Base-by-base conservation (phyloP, 2,797 vertebrate species). In the Choloepus didactylus region DNA sequence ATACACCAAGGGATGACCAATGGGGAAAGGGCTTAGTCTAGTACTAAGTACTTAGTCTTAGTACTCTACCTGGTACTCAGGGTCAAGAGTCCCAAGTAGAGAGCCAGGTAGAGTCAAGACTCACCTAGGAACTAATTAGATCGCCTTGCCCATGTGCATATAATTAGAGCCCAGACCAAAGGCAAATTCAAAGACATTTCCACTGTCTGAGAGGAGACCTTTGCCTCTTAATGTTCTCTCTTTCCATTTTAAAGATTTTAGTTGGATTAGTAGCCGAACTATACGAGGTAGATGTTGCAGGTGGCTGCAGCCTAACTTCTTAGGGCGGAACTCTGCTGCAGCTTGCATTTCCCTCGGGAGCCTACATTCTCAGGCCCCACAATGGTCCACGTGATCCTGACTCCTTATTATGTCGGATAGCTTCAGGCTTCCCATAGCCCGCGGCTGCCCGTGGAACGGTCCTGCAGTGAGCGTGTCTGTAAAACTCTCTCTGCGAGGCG, bases 121-220 rank as follows among this genome's bases (percentile, higher is more conserved):
- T 85, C 38, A 66, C 5, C 6, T 75, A 21, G 38, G 21, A 92
- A 25, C 56, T 70, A 44, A 83, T 84, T 9, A 80, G 29, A 69
- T 54, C 10, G 49, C 9, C 54, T 82, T 75, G 67, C 4, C 18
- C 27, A 19, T 27, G 3, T 49, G 4, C 70, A 64, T 38, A 51
- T 69, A 87, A 69, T 81, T 76, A 89, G 15, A 9, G 23, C 87
- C 77, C 8, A 69, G 59, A 85, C 16, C 35, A 87, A 82, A 77
- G 25, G 41, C 54, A 95, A 84, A 84, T 79, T 76, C 38, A 72
- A 89, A 95, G 62, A 41, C 49, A 84, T 62, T 70, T 56, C 31
- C 87, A n/a, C 35, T 21, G 67, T 60, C 56, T 21, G 93, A 89
- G 31, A 70, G n/a, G 16, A 77, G 75, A 29, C 29, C 62, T 93